Evolutionary conservation across 2,113 vertebrate genomes (phyloP).

Genomic region (Festucalex cinctus): DNA sequence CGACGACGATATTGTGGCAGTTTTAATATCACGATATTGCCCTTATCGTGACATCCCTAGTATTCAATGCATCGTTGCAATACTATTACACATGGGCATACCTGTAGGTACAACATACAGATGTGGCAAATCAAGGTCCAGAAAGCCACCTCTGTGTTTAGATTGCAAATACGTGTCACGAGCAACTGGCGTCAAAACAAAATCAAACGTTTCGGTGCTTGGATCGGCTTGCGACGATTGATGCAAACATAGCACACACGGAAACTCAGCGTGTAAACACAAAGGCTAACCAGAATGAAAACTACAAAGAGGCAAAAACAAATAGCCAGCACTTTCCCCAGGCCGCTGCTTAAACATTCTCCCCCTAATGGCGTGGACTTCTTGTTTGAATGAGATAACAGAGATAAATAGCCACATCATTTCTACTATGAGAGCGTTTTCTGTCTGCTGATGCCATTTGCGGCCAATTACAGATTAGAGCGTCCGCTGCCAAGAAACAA

Average conservation of each 20-base stretch:
- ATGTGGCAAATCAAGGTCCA: too few relatives aligned
- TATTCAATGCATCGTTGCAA: too few relatives aligned
- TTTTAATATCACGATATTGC: too few relatives aligned
- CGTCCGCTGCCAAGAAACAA: not conserved
- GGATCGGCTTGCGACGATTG: not conserved
- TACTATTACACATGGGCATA: too few relatives aligned
- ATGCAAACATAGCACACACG: not conserved
- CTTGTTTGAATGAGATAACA: slow-evolving; percentile 19
- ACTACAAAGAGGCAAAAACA: not conserved
- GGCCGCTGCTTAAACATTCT: slow-evolving; percentile 6
- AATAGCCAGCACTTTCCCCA: slow-evolving; percentile 2
- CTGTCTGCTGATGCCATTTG: not conserved
- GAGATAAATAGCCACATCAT: slow-evolving; percentile 18
- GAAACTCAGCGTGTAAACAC: not conserved
- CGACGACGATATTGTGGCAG: too few relatives aligned
- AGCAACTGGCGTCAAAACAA: too few relatives aligned
- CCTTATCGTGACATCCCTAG: too few relatives aligned
- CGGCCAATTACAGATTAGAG: not conserved
- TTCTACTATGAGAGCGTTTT: slow-evolving; percentile 7
- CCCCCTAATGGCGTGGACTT: not conserved
- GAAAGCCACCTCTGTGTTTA: too few relatives aligned
- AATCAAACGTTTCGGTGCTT: not conserved
- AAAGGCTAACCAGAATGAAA: slow-evolving; percentile 2
- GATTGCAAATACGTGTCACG: too few relatives aligned
- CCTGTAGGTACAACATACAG: too few relatives aligned